These are phyloP conservation scores for Anniella stebbinsi DNA, from an alignment of 2,797 vertebrate species.

Conservation along the genomic window DNA sequence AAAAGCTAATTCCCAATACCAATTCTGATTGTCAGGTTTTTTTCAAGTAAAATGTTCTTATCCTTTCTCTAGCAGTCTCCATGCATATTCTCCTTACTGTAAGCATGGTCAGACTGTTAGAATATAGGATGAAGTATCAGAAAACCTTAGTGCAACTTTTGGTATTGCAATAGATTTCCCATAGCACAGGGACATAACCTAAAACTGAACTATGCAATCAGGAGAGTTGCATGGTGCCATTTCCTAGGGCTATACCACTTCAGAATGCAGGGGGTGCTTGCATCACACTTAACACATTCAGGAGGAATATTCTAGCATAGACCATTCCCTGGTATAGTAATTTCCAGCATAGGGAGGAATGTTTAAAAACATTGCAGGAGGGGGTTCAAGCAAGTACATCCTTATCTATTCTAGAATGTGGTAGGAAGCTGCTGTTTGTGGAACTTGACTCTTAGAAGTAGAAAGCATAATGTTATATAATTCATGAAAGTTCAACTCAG, in stretches of 20 bases:
- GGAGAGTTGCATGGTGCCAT: neutral
- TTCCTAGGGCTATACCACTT: neutral
- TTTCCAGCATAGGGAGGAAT: neutral
- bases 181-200: neutral
- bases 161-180: neutral
- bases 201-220: neutral
- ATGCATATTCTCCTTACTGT: neutral
- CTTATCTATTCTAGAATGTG: neutral
- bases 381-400: too few relatives aligned
- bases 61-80: neutral
- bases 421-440: neutral
- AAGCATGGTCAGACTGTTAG: neutral
- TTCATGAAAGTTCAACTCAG: neutral
- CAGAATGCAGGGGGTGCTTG: neutral
- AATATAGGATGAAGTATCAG: neutral
- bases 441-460: neutral
- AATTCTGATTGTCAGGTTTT: neutral
- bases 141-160: neutral
- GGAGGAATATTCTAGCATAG: neutral
- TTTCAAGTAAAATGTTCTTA: fast-evolving
- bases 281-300: neutral
- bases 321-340: neutral
- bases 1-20: neutral
- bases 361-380: neutral
- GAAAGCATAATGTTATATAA: neutral